Evolutionary conservation across 2,113 vertebrate species (phyloP), one percentile per base, ranked within the genome.

Genomic region (Narcine bancroftii): DNA sequence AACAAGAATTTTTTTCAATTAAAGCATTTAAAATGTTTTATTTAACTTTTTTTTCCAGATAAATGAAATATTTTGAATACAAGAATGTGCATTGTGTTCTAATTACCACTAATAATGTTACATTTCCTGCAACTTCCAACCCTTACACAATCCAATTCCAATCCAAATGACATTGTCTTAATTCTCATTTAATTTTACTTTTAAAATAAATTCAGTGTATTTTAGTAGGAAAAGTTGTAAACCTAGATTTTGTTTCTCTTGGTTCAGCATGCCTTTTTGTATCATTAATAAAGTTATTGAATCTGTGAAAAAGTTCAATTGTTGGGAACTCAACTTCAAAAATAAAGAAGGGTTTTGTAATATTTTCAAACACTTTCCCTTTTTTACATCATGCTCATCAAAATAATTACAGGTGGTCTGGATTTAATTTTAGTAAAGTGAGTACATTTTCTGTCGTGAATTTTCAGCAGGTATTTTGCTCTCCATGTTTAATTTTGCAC

Each of bases 101-200:
- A 91, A 91, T 87, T 87, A 89, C 42, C 24, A 66, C 15, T 39
- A 89, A 66, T 66, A 15, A 69, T 69, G 66, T 69, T 91, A 45
- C 4, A 45, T 91, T 69, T 47, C 24, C 45, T 45, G 42, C 63
- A 69, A 69, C 71, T 33, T 29, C 2, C 42, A 42, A 91, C 36
- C 5, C 36, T 29, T 33, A 9, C 72, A 71, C 19, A 71, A n/a
- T 11, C n/a, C 29, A 69, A 69, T 69, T 26, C 17, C 66, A 69
- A 24, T 4, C 66, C 66, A 24, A n/a, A n/a, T n/a, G n/a, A n/a
- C n/a, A n/a, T n/a, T n/a, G n/a, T n/a, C n/a, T n/a, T n/a, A n/a
- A n/a, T n/a, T n/a, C n/a, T n/a, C n/a, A n/a, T n/a, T n/a, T n/a
- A n/a, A n/a, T n/a, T n/a, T n/a, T n/a, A n/a, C n/a, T n/a, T n/a